phyloP scores from a whole-genome alignment of 2,888 invertebrate species.

The Alsophila aescularia region DNA sequence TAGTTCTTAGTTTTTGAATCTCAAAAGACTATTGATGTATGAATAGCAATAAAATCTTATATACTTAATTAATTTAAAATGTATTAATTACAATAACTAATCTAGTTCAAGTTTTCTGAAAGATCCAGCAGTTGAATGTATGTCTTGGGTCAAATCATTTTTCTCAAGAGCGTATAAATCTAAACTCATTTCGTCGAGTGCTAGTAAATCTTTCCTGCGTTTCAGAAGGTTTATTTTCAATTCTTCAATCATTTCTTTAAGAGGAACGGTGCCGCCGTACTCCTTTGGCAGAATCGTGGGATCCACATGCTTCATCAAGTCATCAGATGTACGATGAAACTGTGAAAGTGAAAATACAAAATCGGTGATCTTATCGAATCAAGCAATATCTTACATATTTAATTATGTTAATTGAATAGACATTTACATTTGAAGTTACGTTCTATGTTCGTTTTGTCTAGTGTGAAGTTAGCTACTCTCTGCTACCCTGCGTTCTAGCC shows the following conservation, averaged over 20 bases:
- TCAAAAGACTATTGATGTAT: too few relatives aligned
- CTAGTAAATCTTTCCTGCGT: constrained; percentile 86
- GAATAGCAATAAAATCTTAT: neutral
- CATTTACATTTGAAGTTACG: neutral
- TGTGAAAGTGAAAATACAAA: constrained; percentile 59
- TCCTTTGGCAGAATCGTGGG: constrained; percentile 92
- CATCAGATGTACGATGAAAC: constrained; percentile 90
- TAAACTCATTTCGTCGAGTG: constrained; percentile 90
- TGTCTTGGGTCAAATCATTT: constrained; percentile 87
- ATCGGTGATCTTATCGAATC: neutral
- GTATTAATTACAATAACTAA: constrained; percentile 60
- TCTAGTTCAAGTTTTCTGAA: constrained; percentile 94
- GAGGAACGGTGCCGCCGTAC: constrained; percentile 93
- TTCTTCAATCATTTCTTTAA: constrained; percentile 91
- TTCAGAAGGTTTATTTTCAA: constrained; percentile 87
- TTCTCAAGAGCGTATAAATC: constrained; percentile 86
- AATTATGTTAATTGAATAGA: constrained; percentile 4
- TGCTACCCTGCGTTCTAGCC: too few relatives aligned
- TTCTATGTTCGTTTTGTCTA: neutral
- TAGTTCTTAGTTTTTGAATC: too few relatives aligned
- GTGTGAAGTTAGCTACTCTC: constrained; percentile 1
- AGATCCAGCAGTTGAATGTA: constrained; percentile 91
- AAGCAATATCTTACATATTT: neutral
- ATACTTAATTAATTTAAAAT: neutral
- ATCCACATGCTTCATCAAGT: constrained; percentile 89